phyloP scores from a whole-genome alignment of 2,888 invertebrate genomes.

The Lagria hirta region DNA sequence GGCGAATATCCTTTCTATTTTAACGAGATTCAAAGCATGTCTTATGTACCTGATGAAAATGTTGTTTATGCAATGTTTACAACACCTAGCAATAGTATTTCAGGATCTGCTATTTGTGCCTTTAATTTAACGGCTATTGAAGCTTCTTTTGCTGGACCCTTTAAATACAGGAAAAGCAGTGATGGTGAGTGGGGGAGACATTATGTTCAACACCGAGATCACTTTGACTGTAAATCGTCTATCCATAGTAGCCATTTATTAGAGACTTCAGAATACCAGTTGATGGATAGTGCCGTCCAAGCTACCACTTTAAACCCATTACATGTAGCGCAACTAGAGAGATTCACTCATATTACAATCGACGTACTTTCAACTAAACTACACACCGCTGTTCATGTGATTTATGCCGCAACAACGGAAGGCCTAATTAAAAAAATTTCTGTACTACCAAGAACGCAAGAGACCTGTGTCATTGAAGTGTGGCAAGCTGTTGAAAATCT shows the following conservation, averaged over 20 bases:
- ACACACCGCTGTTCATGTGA: slow-evolving; percentile 69
- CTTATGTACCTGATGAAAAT: slow-evolving; percentile 74
- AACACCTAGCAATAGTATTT: slow-evolving; percentile 83
- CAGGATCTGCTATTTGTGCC: slow-evolving; percentile 89
- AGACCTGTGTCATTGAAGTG: slow-evolving; percentile 82
- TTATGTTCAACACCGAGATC: slow-evolving; percentile 59
- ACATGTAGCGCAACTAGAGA: slow-evolving; percentile 69
- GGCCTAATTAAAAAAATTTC: slow-evolving; percentile 81
- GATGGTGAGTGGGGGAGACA: slow-evolving; percentile 77
- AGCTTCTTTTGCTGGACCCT: slow-evolving; percentile 80
- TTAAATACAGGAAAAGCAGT: slow-evolving; percentile 78
- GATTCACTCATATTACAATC: slow-evolving; percentile 78
- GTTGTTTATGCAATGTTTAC: slow-evolving; percentile 83
- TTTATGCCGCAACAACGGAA: slow-evolving; percentile 77
- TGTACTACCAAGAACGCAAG: slow-evolving; percentile 67
- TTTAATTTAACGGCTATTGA: slow-evolving; percentile 83
- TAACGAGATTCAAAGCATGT: slow-evolving; percentile 84
- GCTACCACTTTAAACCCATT: slow-evolving; percentile 71
- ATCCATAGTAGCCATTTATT: slow-evolving; percentile 52
- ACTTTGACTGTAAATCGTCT: slow-evolving; percentile 63
- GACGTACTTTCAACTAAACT: slow-evolving; percentile 76
- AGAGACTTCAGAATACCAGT: slow-evolving; percentile 74
- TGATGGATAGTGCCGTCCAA: slow-evolving; percentile 86
- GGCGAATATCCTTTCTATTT: slow-evolving; percentile 88
- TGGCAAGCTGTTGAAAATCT: slow-evolving; percentile 69